Evolutionary conservation across 2,888 invertebrate genomes (phyloP).

Genomic region (Sialis fuliginosa): DNA sequence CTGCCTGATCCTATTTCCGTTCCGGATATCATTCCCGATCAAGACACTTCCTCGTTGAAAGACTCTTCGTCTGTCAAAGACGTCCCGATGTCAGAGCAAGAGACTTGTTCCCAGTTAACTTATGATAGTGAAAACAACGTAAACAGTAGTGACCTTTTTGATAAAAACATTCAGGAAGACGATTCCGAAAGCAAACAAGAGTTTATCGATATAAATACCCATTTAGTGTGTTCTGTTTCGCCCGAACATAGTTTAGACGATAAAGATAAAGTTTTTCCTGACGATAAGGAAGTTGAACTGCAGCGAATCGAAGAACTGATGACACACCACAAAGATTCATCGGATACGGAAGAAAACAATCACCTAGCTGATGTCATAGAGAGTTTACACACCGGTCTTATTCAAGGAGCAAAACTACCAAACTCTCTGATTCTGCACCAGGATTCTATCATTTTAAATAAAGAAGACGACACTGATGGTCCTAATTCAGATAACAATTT

Average conservation of each 20-base stretch:
- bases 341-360: constrained; percentile 4
- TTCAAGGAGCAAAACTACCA: constrained; percentile 15
- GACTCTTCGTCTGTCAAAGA: neutral
- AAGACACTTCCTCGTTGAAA: neutral
- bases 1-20: neutral
- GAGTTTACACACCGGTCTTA: constrained; percentile 5
- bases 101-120: too few relatives aligned
- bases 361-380: constrained; percentile 7
- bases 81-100: too few relatives aligned
- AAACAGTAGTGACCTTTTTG: neutral
- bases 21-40: neutral
- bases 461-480: constrained; percentile 22
- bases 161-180: neutral
- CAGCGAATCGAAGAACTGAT: constrained; percentile 11
- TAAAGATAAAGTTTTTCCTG: neutral
- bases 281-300: constrained; percentile 9
- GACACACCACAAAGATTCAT: constrained; percentile 4
- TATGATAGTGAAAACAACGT: neutral
- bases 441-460: constrained; percentile 23
- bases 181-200: neutral
- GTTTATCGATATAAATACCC: neutral
- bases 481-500: constrained; percentile 17
- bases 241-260: neutral
- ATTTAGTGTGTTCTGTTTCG: neutral
- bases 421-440: constrained; percentile 25